Evolutionary conservation across 2,113 vertebrate species (phyloP).

Genomic region (Tonatia bakeri): DNA sequence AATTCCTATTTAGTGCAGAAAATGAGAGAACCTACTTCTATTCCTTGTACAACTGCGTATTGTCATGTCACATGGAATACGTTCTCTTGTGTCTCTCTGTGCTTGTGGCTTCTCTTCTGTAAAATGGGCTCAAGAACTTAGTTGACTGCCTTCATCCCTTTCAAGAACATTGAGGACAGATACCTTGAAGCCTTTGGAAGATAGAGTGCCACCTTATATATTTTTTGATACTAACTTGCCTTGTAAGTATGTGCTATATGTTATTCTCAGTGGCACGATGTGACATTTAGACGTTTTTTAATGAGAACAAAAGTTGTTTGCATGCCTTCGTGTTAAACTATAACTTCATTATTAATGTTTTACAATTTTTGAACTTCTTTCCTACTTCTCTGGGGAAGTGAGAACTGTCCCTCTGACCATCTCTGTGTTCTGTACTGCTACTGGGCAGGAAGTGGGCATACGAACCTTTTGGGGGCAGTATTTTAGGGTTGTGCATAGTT

Average conservation of each 20-base stretch:
- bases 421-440: background rate
- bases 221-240: slow-evolving; percentile 63
- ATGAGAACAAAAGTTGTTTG: slow-evolving; percentile 46
- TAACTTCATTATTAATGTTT: slow-evolving; percentile 31
- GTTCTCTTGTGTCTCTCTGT: slow-evolving; percentile 49
- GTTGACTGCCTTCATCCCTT: slow-evolving; percentile 55
- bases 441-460: background rate
- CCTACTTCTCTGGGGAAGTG: background rate
- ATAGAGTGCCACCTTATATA: slow-evolving; percentile 61
- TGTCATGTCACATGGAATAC: slow-evolving; percentile 42
- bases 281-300: slow-evolving; percentile 42
- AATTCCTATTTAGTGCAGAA: slow-evolving; percentile 18
- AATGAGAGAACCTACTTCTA: slow-evolving; percentile 2
- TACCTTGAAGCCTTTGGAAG: slow-evolving; percentile 63
- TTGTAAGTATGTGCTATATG: slow-evolving; percentile 61
- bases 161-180: slow-evolving; percentile 60
- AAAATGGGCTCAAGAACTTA: slow-evolving; percentile 58
- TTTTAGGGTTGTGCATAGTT: background rate
- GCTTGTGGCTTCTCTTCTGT: slow-evolving; percentile 60
- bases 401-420: background rate
- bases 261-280: background rate
- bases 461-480: background rate
- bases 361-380: slow-evolving; percentile 21
- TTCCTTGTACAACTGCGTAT: slow-evolving; percentile 35
- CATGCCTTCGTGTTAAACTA: slow-evolving; percentile 40